Evolutionary conservation across 2,888 invertebrate genomes (phyloP).

Genomic region (Drosophila cognata): DNA sequence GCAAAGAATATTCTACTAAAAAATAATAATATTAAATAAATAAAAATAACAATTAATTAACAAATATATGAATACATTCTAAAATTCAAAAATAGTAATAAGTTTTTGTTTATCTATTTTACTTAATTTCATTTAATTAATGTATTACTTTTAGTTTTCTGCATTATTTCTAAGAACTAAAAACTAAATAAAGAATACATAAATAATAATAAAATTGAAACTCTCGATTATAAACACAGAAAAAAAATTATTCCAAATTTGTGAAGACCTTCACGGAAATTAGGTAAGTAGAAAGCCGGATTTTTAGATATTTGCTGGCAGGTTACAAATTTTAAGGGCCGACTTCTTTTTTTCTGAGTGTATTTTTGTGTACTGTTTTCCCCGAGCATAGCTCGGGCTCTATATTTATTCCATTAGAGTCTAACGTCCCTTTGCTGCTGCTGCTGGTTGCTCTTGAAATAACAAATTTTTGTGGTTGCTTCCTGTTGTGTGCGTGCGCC

Average conservation of each 20-base stretch:
- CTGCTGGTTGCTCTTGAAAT: conserved; percentile 64
- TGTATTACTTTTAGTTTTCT: background rate
- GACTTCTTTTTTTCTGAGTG: background rate
- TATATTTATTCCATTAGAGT: conserved; percentile 62
- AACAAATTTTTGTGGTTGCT: conserved; percentile 76
- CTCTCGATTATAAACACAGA: background rate
- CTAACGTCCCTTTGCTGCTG: conserved; percentile 55
- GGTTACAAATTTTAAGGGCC: background rate
- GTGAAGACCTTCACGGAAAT: background rate
- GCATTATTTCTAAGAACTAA: background rate
- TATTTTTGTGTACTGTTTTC: conserved; percentile 5
- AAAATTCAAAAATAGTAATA: background rate
- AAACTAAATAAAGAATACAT: background rate
- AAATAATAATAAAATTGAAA: background rate
- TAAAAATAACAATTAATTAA: background rate
- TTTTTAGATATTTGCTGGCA: too few relatives aligned
- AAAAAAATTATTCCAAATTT: background rate
- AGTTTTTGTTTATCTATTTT: too few relatives aligned
- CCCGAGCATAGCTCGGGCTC: conserved; percentile 26
- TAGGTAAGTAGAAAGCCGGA: background rate
- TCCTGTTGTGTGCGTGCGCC: conserved; percentile 74
- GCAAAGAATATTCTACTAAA: background rate
- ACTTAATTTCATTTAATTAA: background rate
- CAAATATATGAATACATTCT: background rate
- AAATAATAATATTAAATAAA: background rate